Evolutionary conservation across 2,113 vertebrate genomes (phyloP).

Genomic region (Nannobrachium achirus): DNA sequence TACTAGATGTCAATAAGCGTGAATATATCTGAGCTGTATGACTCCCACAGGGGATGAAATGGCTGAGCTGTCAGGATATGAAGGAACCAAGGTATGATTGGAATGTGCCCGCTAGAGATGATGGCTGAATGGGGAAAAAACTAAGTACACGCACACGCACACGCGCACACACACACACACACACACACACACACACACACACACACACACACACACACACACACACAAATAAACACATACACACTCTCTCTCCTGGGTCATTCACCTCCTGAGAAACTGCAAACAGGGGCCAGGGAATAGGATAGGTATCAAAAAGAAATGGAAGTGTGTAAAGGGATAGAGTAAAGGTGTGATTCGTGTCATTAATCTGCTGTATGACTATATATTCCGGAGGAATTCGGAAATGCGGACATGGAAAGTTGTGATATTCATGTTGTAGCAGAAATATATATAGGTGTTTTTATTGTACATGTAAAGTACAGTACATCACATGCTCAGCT

Average conservation of each 20-base stretch:
- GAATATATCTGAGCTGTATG: no score
- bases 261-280: constrained; percentile 22
- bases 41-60: no score
- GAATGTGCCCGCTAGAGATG: no score
- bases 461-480: no score
- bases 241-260: constrained; percentile 3
- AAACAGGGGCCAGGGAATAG: constrained; percentile 22
- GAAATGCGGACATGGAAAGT: constrained; percentile 6
- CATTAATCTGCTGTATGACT: constrained; percentile 58
- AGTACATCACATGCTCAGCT: constrained; percentile 18
- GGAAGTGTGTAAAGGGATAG: constrained; percentile 46
- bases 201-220: neutral
- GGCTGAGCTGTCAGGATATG: no score
- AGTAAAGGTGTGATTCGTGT: constrained; percentile 56
- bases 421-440: constrained; percentile 29
- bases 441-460: no score
- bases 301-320: constrained; percentile 26
- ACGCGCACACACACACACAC: neutral
- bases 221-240: neutral
- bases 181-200: constrained; percentile 1
- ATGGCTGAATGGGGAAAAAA: no score
- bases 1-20: no score
- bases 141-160: neutral
- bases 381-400: constrained; percentile 40
- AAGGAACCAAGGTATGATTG: no score